Evolutionary conservation across 2,888 invertebrate species (phyloP), one percentile per base, ranked within the genome.

Genomic region (Alcis repandata): DNA sequence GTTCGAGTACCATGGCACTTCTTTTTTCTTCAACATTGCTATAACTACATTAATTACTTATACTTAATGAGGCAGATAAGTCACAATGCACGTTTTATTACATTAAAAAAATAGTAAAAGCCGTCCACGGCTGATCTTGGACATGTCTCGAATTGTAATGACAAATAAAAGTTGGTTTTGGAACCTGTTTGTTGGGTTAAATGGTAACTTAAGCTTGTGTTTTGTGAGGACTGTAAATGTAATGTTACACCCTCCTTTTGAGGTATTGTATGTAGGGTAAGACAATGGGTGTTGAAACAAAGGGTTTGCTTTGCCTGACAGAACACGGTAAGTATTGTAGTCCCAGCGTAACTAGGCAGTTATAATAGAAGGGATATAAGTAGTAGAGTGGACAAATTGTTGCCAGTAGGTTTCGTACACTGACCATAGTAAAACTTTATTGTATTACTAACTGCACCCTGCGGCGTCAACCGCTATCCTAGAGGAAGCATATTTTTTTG

Each of bases 11-110:
- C 93, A 93, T 13, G 89, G 88, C 63, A 81, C 83, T 77, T 92
- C 92, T 71, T 90, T 92, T 74, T 91, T 93, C 82, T 92, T 93
- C 73, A 93, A 83, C 93, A 93, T 93, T 66, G 79, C 36, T 17
- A 43, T 27, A 17, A 51, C 51, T 22, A 48, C 52, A 57, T 53
- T 76, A 76, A 63, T 66, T 63, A 63, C 72, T 76, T 75, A 73
- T 68, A 63, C 73, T 71, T 67, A 69, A 69, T 60, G 63, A 72
- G 45, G 61, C 69, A 63, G 66, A 75, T 75, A 51, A 70, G 51
- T 51, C 53, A 69, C 59, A 64, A 72, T 64, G 73, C 76, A 66
- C 77, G 81, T 82, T 73, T 74, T 76, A 73, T 65, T 71, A 68
- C 58, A 59, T 54, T 61, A 70, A 68, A 70, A 66, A 68, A 57